These are phyloP conservation scores for Acanthacorydalis orientalis DNA, from an alignment of 2,888 invertebrate species.

Conservation along the genomic window DNA sequence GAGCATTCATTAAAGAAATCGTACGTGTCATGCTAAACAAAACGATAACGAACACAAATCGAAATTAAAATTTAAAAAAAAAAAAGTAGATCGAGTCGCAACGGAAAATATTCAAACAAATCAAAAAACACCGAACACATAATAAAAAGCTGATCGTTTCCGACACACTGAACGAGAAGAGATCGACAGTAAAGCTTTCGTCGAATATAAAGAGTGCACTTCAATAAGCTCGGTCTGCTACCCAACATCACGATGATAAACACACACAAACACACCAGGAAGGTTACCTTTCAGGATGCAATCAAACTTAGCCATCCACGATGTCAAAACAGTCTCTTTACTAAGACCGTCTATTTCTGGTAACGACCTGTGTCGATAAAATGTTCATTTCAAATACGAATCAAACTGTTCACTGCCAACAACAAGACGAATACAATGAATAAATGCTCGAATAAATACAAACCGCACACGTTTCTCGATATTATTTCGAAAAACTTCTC, in stretches of 20 bases:
- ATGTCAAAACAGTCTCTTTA: conserved; percentile 96
- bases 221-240: not conserved
- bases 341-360: conserved; percentile 99
- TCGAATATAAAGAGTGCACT: no score
- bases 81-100: not conserved
- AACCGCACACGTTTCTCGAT: conserved; percentile 95
- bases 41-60: not conserved
- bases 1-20: not conserved
- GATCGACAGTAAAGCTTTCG: no score
- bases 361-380: conserved; percentile 47
- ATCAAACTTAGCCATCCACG: conserved; percentile 99
- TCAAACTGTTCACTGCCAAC: not conserved
- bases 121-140: no score
- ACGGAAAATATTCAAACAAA: no score
- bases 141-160: no score
- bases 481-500: conserved; percentile 95
- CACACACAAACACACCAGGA: conserved; percentile 5
- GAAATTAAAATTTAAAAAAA: not conserved
- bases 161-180: no score
- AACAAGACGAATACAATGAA: no score
- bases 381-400: conserved; percentile 11
- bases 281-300: conserved; percentile 79
- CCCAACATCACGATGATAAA: not conserved
- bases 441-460: no score
- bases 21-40: no score